phyloP scores from a whole-genome alignment of 30 jellyfish, hydroid and myxozoan genomes.

The Chrysaora quinquecirrha region DNA sequence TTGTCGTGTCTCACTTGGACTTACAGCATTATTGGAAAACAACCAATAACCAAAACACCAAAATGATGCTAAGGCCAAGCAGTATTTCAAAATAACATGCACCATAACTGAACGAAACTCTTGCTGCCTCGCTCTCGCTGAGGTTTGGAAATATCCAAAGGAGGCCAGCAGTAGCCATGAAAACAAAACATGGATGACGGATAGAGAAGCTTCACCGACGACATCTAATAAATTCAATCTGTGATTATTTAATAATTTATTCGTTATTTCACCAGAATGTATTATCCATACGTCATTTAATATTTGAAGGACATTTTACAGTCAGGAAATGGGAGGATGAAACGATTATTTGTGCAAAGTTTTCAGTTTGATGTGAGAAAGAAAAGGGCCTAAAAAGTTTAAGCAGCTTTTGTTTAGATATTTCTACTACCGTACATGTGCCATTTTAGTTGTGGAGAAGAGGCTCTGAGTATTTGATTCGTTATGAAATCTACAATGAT shows the following conservation, averaged over 20 bases:
- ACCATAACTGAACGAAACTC: neutral
- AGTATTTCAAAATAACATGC: neutral
- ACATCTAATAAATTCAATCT: too few relatives aligned
- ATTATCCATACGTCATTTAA: too few relatives aligned
- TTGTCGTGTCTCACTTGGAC: neutral
- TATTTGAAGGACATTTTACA: too few relatives aligned
- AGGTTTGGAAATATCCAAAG: neutral
- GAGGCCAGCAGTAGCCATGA: neutral
- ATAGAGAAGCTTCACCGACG: neutral
- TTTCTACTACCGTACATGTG: too few relatives aligned
- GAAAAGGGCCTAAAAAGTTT: too few relatives aligned
- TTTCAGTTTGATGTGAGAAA: neutral
- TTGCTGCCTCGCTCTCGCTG: neutral
- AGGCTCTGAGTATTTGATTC: too few relatives aligned
- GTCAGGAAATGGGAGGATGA: neutral
- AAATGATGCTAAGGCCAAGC: neutral
- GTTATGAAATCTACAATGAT: too few relatives aligned
- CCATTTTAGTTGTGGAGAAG: too few relatives aligned
- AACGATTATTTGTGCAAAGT: neutral
- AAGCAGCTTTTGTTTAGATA: too few relatives aligned
- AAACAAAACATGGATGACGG: neutral
- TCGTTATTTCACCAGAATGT: neutral
- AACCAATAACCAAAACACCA: neutral
- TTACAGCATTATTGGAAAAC: neutral
- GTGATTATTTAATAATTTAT: too few relatives aligned